Base-by-base conservation (phyloP, 2,888 invertebrate species). In the Iphiclides podalirius region DNA sequence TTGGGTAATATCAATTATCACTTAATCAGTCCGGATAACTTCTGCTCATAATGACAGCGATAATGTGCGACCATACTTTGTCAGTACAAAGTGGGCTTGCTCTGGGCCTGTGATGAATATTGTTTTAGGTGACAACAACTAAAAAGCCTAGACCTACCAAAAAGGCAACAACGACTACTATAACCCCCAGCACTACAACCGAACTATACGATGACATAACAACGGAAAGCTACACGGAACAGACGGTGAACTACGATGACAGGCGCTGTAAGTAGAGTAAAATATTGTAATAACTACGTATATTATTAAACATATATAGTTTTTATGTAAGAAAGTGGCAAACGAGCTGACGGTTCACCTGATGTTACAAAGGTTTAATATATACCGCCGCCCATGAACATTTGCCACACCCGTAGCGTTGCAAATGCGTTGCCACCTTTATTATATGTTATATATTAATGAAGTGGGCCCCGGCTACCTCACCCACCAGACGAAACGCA, bases 51-150 rank as follows among this genome's bases (percentile, higher is more conserved):
- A 31, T 41, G 31, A 31, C 31, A n/a, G 31, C 26, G 1, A 11
- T 11, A 33, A 31, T 20, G 20, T 20, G 20, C 20, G 20, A 20
- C 20, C 20, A 35, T 13, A 41, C n/a, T 15, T 34, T 38, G 20
- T 49, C 33, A 43, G 31, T 36, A 38, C 39, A 43, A 42, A 39
- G 26, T 47, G 36, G 53, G 53, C 52, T 58, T 52, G 54, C 68
- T 59, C 58, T 67, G 64, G 59, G 63, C 64, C 65, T 72, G 66
- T 74, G 65, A 64, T 67, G 16, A 13, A 20, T 51, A 44, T 57
- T 28, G 44, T 81, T 79, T 20, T 77, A 87, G 87, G 75, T 76
- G 12, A 78, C 83, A 12, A 82, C 83, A 4, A 81, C 85, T 4
- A 86, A 80, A 56, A 81, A 78, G 53, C 28, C 74, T 0, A 81